Evolutionary conservation across 2,888 invertebrate genomes (phyloP).

Genomic region (Fabriciana adippe): DNA sequence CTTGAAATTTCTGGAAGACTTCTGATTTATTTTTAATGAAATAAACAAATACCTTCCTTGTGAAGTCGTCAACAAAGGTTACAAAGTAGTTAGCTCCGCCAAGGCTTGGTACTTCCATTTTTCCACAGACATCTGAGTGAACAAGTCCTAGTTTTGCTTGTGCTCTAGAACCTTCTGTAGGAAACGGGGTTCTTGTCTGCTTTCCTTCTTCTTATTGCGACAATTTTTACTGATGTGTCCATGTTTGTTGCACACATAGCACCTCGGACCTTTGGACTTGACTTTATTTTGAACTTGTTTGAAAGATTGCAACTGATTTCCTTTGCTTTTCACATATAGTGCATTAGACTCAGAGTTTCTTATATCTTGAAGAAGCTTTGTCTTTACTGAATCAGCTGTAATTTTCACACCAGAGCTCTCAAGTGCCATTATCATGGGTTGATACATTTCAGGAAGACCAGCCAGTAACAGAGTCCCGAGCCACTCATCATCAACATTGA

Average conservation of each 20-base stretch:
- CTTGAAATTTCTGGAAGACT: no score
- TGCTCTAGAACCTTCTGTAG: no score
- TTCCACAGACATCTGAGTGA: no score
- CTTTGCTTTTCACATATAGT: not conserved
- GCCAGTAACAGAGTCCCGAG: conserved; percentile 39
- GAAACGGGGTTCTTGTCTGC: no score
- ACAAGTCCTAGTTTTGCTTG: no score
- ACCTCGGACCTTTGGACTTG: not conserved
- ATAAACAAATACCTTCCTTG: no score
- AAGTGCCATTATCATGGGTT: conserved; percentile 39
- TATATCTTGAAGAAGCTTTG: not conserved
- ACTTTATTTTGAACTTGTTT: not conserved
- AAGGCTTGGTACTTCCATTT: no score
- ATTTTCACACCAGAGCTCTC: conserved; percentile 22
- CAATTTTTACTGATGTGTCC: not conserved
- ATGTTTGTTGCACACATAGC: not conserved
- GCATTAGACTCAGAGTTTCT: not conserved
- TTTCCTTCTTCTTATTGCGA: no score
- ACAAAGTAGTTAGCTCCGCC: no score
- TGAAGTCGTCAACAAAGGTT: no score
- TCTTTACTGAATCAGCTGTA: not conserved
- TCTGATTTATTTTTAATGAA: no score
- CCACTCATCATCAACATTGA: conserved; percentile 40
- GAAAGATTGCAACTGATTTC: not conserved
- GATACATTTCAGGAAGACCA: conserved; percentile 37